Evolutionary conservation across 2,888 invertebrate genomes (phyloP).

Genomic region (Oligia latruncula): DNA sequence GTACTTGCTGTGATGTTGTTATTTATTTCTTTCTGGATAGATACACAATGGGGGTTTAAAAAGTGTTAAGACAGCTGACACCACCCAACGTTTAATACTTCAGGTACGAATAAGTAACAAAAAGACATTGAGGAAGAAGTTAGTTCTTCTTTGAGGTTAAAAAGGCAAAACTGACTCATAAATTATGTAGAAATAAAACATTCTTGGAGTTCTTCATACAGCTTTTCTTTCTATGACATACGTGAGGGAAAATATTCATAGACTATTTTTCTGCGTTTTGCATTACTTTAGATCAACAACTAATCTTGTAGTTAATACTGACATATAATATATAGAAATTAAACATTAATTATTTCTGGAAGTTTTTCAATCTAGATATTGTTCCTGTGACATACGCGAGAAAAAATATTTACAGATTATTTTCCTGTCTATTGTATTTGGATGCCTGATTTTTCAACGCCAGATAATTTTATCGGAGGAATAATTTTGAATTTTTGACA

Average conservation of each 20-base stretch:
- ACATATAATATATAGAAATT: background rate
- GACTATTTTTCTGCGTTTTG: background rate
- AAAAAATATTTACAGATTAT: too few relatives aligned
- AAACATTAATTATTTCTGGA: background rate
- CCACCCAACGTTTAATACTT: background rate
- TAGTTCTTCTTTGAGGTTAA: background rate
- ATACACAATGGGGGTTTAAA: constrained; percentile 6
- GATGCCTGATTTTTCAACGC: too few relatives aligned
- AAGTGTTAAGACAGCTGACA: background rate
- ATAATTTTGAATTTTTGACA: too few relatives aligned
- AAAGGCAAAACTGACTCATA: background rate
- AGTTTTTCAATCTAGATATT: too few relatives aligned
- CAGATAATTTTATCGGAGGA: too few relatives aligned
- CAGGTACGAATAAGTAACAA: too few relatives aligned
- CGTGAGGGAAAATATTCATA: background rate
- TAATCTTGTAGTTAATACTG: background rate
- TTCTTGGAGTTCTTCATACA: background rate
- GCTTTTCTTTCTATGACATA: background rate
- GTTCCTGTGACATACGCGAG: too few relatives aligned
- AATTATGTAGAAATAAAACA: background rate
- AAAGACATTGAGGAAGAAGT: too few relatives aligned
- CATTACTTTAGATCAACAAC: background rate
- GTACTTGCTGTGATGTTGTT: constrained; percentile 7
- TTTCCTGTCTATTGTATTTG: too few relatives aligned
- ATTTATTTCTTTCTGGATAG: constrained; percentile 3